Evolutionary conservation across 1,140 invertebrate genomes (phyloP).

Genomic region (Tetranychus urticae): DNA sequence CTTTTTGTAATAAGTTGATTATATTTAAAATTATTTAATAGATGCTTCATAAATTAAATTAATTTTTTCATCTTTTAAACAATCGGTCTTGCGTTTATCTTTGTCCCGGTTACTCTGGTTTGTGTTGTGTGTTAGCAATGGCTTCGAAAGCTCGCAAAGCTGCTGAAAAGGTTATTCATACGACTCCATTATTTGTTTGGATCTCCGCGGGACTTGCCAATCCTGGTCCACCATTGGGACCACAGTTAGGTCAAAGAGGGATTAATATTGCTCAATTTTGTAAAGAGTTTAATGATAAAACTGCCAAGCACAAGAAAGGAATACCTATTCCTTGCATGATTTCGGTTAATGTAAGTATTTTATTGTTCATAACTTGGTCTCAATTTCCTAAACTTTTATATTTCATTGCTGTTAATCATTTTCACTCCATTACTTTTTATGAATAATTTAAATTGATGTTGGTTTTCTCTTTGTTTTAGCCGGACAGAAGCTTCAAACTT

Average conservation of each 20-base stretch:
- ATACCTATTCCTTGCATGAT: constrained; percentile 63
- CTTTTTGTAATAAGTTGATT: no score
- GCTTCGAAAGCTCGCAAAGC: constrained; percentile 8
- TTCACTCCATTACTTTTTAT: neutral
- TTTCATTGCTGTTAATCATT: neutral
- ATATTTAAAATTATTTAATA: no score
- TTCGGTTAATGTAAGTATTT: constrained; percentile 34
- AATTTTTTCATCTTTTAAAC: no score
- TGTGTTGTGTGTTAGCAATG: no score
- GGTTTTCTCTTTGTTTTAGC: constrained; percentile 14
- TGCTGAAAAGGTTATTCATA: constrained; percentile 14
- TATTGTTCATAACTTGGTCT: neutral
- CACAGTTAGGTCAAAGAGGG: constrained; percentile 31
- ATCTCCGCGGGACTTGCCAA: constrained; percentile 14
- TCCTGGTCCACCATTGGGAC: constrained; percentile 16
- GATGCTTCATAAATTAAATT: no score
- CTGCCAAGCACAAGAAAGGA: constrained; percentile 71
- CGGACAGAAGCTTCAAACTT: constrained; percentile 65
- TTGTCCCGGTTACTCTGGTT: no score
- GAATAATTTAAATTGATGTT: no score
- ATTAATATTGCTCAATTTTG: constrained; percentile 89
- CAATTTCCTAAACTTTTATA: neutral
- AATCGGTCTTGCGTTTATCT: no score
- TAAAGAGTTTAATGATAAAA: constrained; percentile 92
- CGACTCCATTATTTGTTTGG: constrained; percentile 11